Evolutionary conservation across 2,888 invertebrate genomes (phyloP), one percentile per base, ranked within the genome.

Genomic region (Heliconius sara): DNA sequence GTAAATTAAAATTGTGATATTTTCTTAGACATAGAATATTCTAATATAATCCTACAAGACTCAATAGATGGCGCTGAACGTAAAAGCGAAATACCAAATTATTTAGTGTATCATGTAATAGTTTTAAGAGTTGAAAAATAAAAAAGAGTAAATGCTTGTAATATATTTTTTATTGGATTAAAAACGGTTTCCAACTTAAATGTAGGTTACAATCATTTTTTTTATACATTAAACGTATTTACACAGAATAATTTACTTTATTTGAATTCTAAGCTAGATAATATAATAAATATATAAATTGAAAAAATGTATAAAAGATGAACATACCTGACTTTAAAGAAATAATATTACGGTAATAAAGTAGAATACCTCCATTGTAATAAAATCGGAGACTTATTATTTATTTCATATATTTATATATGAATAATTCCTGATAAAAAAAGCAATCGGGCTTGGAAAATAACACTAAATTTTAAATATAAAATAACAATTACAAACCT

Each of bases 121-220:
- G 12, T 9, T 22, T 22, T 43, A 65, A 43, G 47, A 60, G 27
- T 39, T 63, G 43, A 68, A n/a, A 65, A 65, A 65, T 75, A 43
- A 75, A 65, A 27, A 74, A 60, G 25, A 43, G 65, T 63, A 43
- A 75, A 75, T 27, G 27, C 25, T 75, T 43, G 72, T 57, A 34
- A 57, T 63, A 25, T 63, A 13, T 47, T 74, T 39, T 74, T 75
- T 63, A 75, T 75, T 75, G 43, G 27, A 63, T 75, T 63, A 63
- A 39, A 75, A 39, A 25, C 27, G 2, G 4, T 65, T 22, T 63
- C 39, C 39, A 75, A 27, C 57, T 39, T 75, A 39, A 75, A 43
- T 43, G 27, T 43, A 75, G 25, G 27, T 65, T 75, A 75, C 74
- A 75, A 65, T 43, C 3, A 3, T n/a, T 19, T 39, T 39, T 74